Evolutionary conservation across 1,140 invertebrate genomes (phyloP).

Genomic region (Tetragonula clypearis): DNA sequence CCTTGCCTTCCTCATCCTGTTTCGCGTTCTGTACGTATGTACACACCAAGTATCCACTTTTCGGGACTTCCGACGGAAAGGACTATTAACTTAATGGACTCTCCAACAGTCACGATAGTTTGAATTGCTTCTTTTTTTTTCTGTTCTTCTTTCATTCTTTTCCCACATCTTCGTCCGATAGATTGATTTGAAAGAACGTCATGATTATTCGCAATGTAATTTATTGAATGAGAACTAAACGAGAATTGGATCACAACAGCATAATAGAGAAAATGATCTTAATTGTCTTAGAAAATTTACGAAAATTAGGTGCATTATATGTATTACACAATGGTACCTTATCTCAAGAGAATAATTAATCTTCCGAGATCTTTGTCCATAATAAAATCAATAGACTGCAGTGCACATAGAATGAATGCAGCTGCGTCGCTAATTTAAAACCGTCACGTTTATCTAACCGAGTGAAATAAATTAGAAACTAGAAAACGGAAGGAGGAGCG

Average conservation of each 20-base stretch:
- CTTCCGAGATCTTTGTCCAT: neutral
- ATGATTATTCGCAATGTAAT: neutral
- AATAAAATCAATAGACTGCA: neutral
- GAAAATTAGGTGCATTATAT: no score
- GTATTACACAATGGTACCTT: no score
- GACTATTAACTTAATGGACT: constrained; percentile 64
- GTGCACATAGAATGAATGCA: neutral
- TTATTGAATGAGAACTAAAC: neutral
- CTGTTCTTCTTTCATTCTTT: neutral
- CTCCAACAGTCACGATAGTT: constrained; percentile 48
- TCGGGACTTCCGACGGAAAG: constrained; percentile 69
- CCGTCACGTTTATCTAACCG: neutral
- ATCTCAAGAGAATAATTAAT: no score
- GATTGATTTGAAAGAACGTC: neutral
- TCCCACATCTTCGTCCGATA: neutral
- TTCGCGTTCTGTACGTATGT: constrained; percentile 44
- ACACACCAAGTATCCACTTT: constrained; percentile 62
- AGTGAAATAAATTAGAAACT: constrained; percentile 11
- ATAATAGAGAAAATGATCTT: no score
- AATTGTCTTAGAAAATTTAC: neutral
- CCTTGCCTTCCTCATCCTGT: constrained; percentile 42
- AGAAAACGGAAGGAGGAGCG: constrained; percentile 25
- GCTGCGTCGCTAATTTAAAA: neutral
- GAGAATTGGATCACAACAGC: no score
- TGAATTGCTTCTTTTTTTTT: constrained; percentile 11